phyloP scores from a whole-genome alignment of 1,140 invertebrate genomes.

The Drosophila willistoni region DNA sequence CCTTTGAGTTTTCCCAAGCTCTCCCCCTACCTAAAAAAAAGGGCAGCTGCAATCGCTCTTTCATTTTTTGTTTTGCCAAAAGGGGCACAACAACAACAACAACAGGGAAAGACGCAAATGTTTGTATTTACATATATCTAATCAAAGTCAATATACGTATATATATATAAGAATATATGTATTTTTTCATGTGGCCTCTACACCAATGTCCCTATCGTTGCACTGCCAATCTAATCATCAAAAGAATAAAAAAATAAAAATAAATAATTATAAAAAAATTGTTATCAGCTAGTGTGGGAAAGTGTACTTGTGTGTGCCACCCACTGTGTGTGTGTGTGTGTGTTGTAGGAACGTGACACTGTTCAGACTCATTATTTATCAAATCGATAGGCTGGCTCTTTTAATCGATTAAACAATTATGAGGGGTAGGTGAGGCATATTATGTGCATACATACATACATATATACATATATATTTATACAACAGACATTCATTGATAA shows the following conservation, averaged over 20 bases:
- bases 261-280: conserved; percentile 4
- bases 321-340: neutral
- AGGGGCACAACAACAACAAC: neutral
- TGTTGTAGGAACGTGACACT: conserved; percentile 12
- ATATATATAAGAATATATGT: too few species aligned
- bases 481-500: conserved; percentile 7
- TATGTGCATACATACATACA: too few species aligned
- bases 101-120: neutral
- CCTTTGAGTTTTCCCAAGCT: neutral
- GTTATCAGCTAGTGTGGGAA: neutral
- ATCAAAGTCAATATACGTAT: too few species aligned
- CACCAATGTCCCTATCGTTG: neutral
- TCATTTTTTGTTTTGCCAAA: neutral
- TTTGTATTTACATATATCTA: too few species aligned
- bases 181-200: too few species aligned
- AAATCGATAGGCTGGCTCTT: conserved; percentile 1
- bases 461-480: neutral
- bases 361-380: conserved; percentile 8
- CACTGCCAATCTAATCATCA: conserved; percentile 19
- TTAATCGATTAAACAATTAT: conserved; percentile 4
- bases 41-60: conserved; percentile 35
- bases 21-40: conserved; percentile 14
- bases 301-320: neutral
- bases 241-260: conserved; percentile 5
- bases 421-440: neutral